These are phyloP conservation scores for Pagetopsis macropterus DNA, from an alignment of 2,797 vertebrate species.

Conservation along the genomic window DNA sequence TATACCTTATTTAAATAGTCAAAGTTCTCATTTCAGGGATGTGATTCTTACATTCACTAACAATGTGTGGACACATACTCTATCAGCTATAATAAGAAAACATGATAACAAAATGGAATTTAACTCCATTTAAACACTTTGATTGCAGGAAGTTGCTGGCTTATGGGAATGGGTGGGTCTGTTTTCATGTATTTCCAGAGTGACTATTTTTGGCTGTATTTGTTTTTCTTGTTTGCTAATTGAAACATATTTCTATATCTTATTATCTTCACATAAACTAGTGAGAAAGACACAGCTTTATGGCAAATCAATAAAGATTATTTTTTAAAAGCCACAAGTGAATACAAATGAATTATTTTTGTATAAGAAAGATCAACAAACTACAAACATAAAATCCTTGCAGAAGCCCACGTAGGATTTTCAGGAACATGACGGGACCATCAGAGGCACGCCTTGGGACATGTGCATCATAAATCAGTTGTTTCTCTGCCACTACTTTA, in stretches of 20 bases:
- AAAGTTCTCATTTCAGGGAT: constrained; percentile 11
- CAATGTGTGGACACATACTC: constrained; percentile 5
- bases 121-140: constrained; percentile 33
- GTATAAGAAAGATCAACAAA: constrained; percentile 36
- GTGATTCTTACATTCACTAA: constrained; percentile 17
- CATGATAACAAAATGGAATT: constrained; percentile 30
- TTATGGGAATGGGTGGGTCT: constrained; percentile 52
- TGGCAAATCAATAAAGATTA: constrained; percentile 8
- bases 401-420: constrained; percentile 4
- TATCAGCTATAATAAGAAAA: constrained; percentile 24
- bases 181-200: constrained; percentile 10
- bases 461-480: constrained; percentile 11
- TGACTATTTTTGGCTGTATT: background rate
- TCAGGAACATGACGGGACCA: background rate
- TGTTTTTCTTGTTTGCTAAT: constrained; percentile 11
- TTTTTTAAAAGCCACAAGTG: constrained; percentile 55
- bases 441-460: constrained; percentile 9
- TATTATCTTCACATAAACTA: background rate
- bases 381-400: background rate
- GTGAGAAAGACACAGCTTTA: constrained; percentile 21
- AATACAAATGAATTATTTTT: constrained; percentile 59
- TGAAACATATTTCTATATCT: background rate
- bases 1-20: background rate
- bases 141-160: constrained; percentile 46
- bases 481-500: constrained; percentile 6